Base-by-base conservation (phyloP, 1,140 invertebrate genomes). In the Stegodyphus mimosarum region DNA sequence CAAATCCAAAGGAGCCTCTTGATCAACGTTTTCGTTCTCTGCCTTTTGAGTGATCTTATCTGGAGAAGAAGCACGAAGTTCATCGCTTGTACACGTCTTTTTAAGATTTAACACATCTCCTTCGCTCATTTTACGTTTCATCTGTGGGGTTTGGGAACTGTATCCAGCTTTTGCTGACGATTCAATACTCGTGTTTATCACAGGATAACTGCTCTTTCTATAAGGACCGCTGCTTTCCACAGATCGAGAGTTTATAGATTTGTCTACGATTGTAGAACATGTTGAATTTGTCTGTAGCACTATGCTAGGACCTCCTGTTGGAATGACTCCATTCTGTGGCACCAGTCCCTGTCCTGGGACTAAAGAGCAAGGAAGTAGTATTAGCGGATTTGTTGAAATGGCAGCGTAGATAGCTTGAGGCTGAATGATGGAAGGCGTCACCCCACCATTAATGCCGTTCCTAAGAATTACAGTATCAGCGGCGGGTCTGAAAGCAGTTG, bases 381-480 rank as follows among this genome's bases (percentile, higher is more conserved):
- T 93, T 80, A 97, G 95, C 0, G 96, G 96, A 89, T 96, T 96
- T 9, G 96, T 97, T 13, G 96, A 96, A 86, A 98, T 91, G 3
- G 96, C 95, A 66, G 89, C 87, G 64, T 88, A 89, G n/a, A 89
- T 85, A 50, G 88, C 87, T 67, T 88, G 88, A 1, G 85, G 76
- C 15, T 86, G 76, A 17, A 86, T 74, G 4, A 80, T 15, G 13
- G 76, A 72, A 5, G 83, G 52, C 7, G 73, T 50, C 15, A 78
- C 74, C 2, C 18, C 18, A 9, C 55, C 69, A 11, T 77, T 78
- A 9, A 53, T 13, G 0, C 74, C 83, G 9, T 17, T 33, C 11
- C 72, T 75, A 13, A 77, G 33, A 9, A 77, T 72, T 5, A 77
- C 67, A 51, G 83, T 71, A 18, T 85, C 83, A 9, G 67, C 3